phyloP scores from a whole-genome alignment of 2,888 invertebrate species.

The Agriopis leucophaearia region DNA sequence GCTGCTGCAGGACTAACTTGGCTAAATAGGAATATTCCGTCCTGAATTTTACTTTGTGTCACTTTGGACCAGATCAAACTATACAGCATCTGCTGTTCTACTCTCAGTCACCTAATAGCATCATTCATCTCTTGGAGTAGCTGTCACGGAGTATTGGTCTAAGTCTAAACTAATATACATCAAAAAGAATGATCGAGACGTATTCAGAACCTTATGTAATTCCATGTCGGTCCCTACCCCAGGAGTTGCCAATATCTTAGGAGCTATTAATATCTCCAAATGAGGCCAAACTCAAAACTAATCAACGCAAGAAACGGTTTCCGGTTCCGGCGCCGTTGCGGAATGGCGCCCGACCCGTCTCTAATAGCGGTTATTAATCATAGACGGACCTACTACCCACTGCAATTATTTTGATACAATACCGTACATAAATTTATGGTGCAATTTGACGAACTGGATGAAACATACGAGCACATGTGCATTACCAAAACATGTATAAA shows the following conservation, averaged over 20 bases:
- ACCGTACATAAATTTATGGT: constrained; percentile 7
- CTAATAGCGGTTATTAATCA: constrained; percentile 23
- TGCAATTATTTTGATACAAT: constrained; percentile 25
- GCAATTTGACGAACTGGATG: constrained; percentile 6
- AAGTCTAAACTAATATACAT: too few relatives aligned
- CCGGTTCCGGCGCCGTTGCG: constrained; percentile 13
- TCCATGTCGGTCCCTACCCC: not conserved
- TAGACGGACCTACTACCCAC: constrained; percentile 8
- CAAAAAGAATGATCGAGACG: not conserved
- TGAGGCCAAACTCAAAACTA: constrained; percentile 24
- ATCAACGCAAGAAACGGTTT: constrained; percentile 23
- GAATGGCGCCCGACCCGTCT: constrained; percentile 19
- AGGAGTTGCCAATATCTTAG: constrained; percentile 15
- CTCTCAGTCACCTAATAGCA: too few relatives aligned
- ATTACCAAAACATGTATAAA: not conserved
- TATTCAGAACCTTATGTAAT: not conserved
- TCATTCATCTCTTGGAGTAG: too few relatives aligned
- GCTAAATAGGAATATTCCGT: too few relatives aligned
- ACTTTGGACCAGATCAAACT: too few relatives aligned
- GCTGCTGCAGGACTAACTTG: too few relatives aligned
- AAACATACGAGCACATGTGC: not conserved
- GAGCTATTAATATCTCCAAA: constrained; percentile 19
- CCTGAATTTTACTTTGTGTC: too few relatives aligned
- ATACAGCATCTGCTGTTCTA: too few relatives aligned
- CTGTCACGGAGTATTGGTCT: too few relatives aligned